These are phyloP conservation scores for Crossoptilon crossoptilon DNA, from an alignment of 2,797 vertebrate species.

Conservation along the genomic window DNA sequence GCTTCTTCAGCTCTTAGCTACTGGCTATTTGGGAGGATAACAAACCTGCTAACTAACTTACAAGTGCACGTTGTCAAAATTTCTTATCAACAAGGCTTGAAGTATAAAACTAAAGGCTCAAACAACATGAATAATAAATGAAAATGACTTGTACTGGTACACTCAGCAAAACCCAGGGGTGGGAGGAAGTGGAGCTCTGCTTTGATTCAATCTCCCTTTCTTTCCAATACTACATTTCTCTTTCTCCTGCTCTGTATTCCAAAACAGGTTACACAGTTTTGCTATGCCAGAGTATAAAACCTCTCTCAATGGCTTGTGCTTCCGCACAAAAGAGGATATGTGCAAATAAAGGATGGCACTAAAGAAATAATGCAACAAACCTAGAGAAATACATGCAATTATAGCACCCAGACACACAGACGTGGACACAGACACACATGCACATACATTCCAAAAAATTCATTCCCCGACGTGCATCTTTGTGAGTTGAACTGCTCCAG, in stretches of 20 bases:
- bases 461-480: background rate
- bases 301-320: background rate
- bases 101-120: slow-evolving; percentile 46
- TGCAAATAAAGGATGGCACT: background rate
- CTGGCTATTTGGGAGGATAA: background rate
- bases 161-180: background rate
- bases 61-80: background rate
- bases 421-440: accelerated
- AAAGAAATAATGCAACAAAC: background rate
- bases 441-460: background rate
- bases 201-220: slow-evolving; percentile 7
- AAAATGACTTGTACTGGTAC: slow-evolving; percentile 30
- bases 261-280: background rate
- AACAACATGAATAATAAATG: slow-evolving; percentile 34
- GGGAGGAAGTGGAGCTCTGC: background rate
- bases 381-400: background rate
- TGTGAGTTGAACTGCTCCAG: background rate
- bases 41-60: slow-evolving; percentile 27
- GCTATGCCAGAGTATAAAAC: background rate
- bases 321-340: background rate
- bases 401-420: background rate
- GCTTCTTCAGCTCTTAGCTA: background rate
- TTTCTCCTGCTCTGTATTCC: background rate
- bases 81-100: slow-evolving; percentile 26
- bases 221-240: background rate